Conservation (phyloP, 2,888 invertebrate genomes). For the Salticus scenicus region DNA sequence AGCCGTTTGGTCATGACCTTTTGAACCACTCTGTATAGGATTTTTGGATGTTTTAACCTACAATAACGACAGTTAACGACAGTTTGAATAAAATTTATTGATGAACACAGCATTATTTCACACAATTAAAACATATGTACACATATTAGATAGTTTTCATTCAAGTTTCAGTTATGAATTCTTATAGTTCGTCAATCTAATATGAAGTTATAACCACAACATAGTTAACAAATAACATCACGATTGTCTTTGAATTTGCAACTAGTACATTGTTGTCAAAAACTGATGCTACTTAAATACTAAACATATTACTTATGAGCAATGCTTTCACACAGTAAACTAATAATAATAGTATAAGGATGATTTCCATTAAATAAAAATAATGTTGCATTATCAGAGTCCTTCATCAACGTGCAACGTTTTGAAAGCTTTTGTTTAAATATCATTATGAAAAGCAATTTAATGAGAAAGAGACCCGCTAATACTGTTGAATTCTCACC, state of each 20-base stretch:
- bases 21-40: no score
- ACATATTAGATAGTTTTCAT: no score
- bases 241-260: not conserved
- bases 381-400: not conserved
- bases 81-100: constrained; percentile 1
- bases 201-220: no score
- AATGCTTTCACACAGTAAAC: not conserved
- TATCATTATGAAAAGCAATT: no score
- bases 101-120: not conserved
- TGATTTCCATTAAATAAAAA: not conserved
- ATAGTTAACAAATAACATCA: no score
- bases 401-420: no score
- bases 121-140: not conserved
- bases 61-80: no score
- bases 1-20: no score
- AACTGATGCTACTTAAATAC: constrained; percentile 4
- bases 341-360: not conserved
- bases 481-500: not conserved
- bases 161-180: no score
- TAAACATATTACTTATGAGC: not conserved
- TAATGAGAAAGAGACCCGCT: not conserved
- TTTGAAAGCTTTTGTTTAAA: no score
- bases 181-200: no score
- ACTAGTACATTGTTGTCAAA: not conserved
- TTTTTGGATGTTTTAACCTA: no score